Evolutionary conservation across 2,113 vertebrate genomes (phyloP).

Genomic region (Petroica traversi): DNA sequence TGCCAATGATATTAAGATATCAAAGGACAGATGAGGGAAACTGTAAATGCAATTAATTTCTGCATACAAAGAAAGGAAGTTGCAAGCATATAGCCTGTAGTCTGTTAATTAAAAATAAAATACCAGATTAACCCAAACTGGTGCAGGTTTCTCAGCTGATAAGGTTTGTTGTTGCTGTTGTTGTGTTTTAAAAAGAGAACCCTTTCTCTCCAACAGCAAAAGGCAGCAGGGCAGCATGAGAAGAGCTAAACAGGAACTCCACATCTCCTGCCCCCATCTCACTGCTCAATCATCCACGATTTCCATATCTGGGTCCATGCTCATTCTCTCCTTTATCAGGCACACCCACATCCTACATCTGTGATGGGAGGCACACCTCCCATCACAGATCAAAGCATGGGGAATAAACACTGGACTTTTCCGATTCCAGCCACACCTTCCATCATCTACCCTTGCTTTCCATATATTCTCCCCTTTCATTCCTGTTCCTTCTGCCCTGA

Average conservation of each 20-base stretch:
- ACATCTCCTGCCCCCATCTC: background rate
- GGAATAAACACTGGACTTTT: background rate
- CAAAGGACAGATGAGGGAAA: constrained; percentile 37
- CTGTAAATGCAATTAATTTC: constrained; percentile 35
- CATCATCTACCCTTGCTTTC: background rate
- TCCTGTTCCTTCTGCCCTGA: background rate
- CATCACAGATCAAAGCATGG: background rate
- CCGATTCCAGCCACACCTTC: background rate
- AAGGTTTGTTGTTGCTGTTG: background rate
- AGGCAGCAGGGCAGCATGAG: background rate
- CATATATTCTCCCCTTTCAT: background rate
- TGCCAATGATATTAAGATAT: constrained; percentile 4
- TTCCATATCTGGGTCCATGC: background rate
- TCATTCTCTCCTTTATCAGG: background rate
- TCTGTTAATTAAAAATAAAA: constrained; percentile 12
- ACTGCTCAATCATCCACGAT: accelerated
- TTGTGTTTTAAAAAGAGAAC: background rate
- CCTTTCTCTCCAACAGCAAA: background rate
- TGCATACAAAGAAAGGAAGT: constrained; percentile 56
- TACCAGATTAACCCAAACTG: background rate
- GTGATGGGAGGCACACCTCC: too few species aligned
- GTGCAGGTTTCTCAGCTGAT: background rate
- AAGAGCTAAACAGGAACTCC: background rate
- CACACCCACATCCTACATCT: background rate
- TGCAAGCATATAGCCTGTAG: background rate